Percentiles rank a stretch among this genome's conserved stretches.
phyloP scores from a whole-genome alignment of 2,797 vertebrate genomes.

The Rhabdophis nuchalis region DNA sequence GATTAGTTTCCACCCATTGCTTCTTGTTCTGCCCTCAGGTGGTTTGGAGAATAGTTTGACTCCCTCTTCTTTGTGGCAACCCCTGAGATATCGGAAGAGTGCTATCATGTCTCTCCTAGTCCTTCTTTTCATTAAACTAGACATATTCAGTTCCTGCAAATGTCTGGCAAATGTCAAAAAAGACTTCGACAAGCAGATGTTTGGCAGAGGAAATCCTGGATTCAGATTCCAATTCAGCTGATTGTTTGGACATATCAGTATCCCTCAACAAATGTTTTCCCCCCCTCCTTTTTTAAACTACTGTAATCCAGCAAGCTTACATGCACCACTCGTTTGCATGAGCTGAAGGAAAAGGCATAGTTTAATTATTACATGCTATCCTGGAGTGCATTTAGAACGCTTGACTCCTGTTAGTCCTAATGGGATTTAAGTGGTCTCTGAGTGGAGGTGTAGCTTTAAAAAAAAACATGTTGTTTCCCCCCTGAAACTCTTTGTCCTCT shows the following conservation, averaged over 20 bases:
- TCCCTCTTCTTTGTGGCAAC: too few relatives aligned
- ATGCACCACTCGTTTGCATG: background rate
- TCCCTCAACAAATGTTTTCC: background rate
- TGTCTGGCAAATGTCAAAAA: background rate
- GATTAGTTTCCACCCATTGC: too few relatives aligned
- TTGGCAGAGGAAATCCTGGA: background rate
- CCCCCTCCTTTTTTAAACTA: background rate
- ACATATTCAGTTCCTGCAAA: too few relatives aligned
- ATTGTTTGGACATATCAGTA: background rate
- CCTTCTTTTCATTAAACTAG: too few relatives aligned
- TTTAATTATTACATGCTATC: background rate
- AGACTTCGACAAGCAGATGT: background rate
- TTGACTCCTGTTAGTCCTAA: background rate
- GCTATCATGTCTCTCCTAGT: too few relatives aligned
- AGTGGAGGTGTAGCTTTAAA: background rate
- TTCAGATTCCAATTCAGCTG: background rate
- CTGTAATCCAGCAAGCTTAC: background rate
- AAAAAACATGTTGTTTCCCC: background rate
- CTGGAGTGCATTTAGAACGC: background rate
- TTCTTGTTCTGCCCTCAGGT: too few relatives aligned
- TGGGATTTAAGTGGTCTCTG: background rate
- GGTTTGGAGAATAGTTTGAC: too few relatives aligned
- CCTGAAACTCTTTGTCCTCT: background rate
- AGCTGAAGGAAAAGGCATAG: background rate
- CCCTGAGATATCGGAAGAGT: too few relatives aligned